Conservation (phyloP, 2,888 invertebrate genomes). For the Apeira syringaria region DNA sequence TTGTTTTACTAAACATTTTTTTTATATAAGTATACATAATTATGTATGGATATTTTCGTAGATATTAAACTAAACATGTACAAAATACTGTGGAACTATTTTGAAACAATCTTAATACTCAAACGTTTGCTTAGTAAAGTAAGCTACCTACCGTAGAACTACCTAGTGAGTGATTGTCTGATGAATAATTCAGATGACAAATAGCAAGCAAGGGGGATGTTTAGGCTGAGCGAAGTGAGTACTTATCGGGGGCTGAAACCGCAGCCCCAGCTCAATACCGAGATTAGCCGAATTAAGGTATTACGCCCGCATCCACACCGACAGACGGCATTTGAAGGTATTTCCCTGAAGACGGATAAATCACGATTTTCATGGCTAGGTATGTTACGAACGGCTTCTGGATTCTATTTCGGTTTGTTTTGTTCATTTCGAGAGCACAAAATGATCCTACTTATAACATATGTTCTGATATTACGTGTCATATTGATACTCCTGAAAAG, state of each 20-base stretch:
- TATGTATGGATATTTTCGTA: too few species aligned
- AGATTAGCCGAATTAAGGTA: conserved; percentile 76
- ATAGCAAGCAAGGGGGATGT: conserved; percentile 35
- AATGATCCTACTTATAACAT: conserved; percentile 5
- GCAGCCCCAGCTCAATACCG: conserved; percentile 52
- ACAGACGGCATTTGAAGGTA: conserved; percentile 54
- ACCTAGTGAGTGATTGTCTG: conserved; percentile 35
- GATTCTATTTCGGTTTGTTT: conserved; percentile 28
- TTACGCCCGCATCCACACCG: conserved; percentile 65
- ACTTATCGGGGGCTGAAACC: conserved; percentile 28
- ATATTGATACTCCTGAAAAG: conserved; percentile 23
- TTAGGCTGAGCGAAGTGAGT: conserved; percentile 38
- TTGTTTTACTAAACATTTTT: too few species aligned
- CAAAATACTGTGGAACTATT: conserved; percentile 23
- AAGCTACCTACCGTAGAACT: conserved; percentile 1
- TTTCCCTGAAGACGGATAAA: conserved; percentile 75
- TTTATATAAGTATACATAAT: too few species aligned
- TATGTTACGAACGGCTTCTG: conserved; percentile 31
- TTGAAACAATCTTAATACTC: conserved; percentile 28
- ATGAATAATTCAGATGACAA: conserved; percentile 34
- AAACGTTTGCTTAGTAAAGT: conserved; percentile 19
- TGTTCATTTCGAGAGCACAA: conserved; percentile 23
- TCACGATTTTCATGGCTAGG: conserved; percentile 69
- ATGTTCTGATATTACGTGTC: conserved; percentile 25
- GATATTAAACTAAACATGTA: conserved; percentile 15